These are phyloP conservation scores for Galerucella pusilla DNA, from an alignment of 2,888 invertebrate genomes.

Conservation along the genomic window DNA sequence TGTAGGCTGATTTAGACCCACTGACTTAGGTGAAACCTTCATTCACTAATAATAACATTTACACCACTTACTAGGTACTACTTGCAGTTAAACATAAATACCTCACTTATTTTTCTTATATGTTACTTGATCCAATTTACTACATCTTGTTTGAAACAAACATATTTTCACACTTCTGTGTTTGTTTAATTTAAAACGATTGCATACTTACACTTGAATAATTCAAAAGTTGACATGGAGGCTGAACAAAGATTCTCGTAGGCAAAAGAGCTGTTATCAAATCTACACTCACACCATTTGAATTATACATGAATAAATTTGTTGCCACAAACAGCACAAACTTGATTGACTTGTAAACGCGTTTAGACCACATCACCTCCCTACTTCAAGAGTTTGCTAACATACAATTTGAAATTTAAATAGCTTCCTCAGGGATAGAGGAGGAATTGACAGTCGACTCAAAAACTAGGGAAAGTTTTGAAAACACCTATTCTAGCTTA, in stretches of 20 bases:
- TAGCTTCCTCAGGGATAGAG: not conserved
- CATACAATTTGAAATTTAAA: constrained; percentile 30
- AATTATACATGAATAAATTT: constrained; percentile 17
- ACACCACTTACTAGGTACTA: too few species aligned
- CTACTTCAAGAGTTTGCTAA: constrained; percentile 23
- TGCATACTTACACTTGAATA: not conserved
- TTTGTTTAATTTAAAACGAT: too few species aligned
- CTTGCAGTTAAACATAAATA: too few species aligned
- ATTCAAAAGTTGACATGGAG: not conserved
- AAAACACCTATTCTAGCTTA: not conserved
- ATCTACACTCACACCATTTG: constrained; percentile 11
- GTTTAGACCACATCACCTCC: constrained; percentile 9
- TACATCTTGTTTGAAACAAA: too few species aligned
- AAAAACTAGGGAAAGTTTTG: not conserved
- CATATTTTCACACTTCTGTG: too few species aligned
- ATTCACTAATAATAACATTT: too few species aligned
- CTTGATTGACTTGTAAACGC: constrained; percentile 2
- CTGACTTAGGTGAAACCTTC: too few species aligned
- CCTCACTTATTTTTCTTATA: too few species aligned
- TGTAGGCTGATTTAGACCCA: too few species aligned
- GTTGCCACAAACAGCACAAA: constrained; percentile 2
- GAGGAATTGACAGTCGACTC: not conserved
- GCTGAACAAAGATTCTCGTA: not conserved
- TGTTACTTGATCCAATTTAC: too few species aligned
- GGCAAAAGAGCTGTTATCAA: constrained; percentile 16